Conservation (phyloP, 2,113 vertebrate genomes). For the Willisornis vidua region DNA sequence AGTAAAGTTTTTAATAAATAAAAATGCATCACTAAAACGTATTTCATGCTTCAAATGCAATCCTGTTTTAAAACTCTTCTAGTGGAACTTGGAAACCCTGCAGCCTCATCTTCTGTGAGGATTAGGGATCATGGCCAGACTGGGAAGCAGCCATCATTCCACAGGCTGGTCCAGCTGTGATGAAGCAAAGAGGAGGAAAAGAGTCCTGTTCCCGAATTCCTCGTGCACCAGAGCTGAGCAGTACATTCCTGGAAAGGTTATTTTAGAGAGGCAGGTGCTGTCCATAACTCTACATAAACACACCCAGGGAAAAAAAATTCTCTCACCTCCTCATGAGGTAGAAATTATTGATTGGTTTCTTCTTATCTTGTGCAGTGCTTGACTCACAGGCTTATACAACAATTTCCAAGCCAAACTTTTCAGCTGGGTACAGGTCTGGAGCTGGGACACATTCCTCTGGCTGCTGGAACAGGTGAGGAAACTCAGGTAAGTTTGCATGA, state of each 20-base stretch:
- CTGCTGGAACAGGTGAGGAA: fast-evolving
- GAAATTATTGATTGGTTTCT: neutral
- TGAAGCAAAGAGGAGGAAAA: neutral
- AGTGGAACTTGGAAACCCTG: neutral
- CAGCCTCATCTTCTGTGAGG: neutral
- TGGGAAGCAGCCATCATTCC: neutral
- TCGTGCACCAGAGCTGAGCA: fast-evolving
- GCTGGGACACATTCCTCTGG: neutral
- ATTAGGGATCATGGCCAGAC: neutral
- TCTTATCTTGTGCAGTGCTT: slow-evolving; percentile 29
- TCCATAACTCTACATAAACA: neutral
- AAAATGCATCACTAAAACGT: neutral
- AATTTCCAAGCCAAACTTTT: neutral
- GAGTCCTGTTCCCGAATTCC: neutral
- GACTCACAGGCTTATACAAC: neutral
- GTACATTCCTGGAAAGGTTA: neutral
- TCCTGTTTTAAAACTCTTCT: neutral
- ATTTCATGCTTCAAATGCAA: neutral
- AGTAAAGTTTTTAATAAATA: neutral
- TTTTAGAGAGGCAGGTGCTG: neutral
- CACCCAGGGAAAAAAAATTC: neutral
- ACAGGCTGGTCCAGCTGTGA: neutral
- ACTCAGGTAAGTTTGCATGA: neutral
- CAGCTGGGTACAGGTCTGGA: neutral
- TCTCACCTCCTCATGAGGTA: neutral